These are phyloP conservation scores for Gryon sp. DNA, from an alignment of 1,140 invertebrate genomes.

Conservation along the genomic window DNA sequence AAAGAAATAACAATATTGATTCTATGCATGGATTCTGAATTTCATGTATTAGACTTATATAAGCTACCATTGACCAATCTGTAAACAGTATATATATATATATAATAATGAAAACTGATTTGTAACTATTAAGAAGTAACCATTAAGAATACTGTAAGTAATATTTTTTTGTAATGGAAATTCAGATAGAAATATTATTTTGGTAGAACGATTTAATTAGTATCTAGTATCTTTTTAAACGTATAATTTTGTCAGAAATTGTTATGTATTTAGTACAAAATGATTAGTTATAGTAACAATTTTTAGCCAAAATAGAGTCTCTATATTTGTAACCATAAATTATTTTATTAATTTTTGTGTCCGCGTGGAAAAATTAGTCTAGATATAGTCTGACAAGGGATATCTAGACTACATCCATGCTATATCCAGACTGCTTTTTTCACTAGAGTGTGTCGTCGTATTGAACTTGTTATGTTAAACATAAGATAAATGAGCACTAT, in stretches of 20 bases:
- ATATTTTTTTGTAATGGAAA: too few relatives aligned
- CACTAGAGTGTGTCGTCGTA: constrained; percentile 6
- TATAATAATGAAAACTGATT: too few relatives aligned
- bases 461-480: constrained; percentile 10
- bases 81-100: constrained; percentile 21
- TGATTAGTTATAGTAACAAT: constrained; percentile 18
- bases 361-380: too few relatives aligned
- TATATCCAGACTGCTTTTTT: too few relatives aligned
- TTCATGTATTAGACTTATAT: constrained; percentile 2
- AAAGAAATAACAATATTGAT: too few relatives aligned
- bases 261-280: constrained; percentile 14
- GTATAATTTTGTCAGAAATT: too few relatives aligned
- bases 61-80: constrained; percentile 2
- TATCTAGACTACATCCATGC: too few relatives aligned
- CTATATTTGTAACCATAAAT: constrained; percentile 14
- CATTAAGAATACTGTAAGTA: neutral
- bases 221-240: too few relatives aligned
- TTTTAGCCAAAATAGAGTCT: constrained; percentile 16
- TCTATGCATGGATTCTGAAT: neutral
- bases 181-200: too few relatives aligned
- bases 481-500: constrained; percentile 3
- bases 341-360: constrained; percentile 13
- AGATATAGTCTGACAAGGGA: too few relatives aligned
- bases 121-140: neutral
- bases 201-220: too few relatives aligned